phyloP scores from a whole-genome alignment of 2,113 vertebrate genomes.

The Leptosomus discolor region DNA sequence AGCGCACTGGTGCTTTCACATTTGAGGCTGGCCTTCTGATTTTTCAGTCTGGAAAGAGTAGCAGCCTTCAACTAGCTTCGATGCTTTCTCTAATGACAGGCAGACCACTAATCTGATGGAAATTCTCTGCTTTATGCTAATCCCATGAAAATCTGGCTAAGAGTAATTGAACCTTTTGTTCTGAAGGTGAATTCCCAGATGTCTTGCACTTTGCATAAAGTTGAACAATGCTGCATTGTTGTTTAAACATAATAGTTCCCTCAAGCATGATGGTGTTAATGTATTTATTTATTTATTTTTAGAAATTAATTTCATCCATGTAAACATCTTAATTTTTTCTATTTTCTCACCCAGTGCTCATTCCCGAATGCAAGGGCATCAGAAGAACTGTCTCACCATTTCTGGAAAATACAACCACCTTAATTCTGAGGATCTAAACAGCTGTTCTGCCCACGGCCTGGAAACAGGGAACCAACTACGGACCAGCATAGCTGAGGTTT shows the following conservation, averaged over 20 bases:
- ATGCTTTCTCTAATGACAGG: not conserved
- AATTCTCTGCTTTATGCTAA: not conserved
- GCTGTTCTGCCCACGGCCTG: not conserved
- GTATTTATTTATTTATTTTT: not conserved
- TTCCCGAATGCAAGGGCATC: not conserved
- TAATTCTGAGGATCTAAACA: not conserved
- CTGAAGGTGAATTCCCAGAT: not conserved
- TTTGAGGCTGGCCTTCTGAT: not conserved
- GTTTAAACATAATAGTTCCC: not conserved
- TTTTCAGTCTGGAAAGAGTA: not conserved
- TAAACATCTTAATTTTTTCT: not conserved
- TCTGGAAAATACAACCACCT: not conserved
- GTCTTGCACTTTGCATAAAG: not conserved
- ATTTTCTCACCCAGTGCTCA: not conserved
- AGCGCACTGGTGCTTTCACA: not conserved
- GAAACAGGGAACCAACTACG: not conserved
- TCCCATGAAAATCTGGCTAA: not conserved
- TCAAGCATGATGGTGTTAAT: not conserved
- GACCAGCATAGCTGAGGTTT: not conserved
- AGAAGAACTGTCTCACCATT: not conserved
- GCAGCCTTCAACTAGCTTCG: not conserved
- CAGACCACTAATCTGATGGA: not conserved
- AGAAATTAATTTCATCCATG: not conserved
- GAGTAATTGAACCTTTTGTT: not conserved
- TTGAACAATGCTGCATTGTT: not conserved